Base-by-base conservation (phyloP, 2,888 invertebrate species). In the Maniola hyperantus region DNA sequence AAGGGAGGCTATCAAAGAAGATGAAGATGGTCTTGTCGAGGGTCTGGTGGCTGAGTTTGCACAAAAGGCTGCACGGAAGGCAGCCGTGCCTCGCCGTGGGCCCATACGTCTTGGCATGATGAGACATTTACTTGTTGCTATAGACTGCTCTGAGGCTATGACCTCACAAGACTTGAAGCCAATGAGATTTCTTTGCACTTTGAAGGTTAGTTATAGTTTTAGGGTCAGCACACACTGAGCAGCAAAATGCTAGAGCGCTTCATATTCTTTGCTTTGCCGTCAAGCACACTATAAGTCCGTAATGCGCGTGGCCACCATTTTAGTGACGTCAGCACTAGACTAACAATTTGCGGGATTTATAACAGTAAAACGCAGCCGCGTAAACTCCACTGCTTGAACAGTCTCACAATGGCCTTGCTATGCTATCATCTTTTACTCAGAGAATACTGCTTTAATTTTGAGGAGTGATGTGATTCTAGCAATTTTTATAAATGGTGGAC, bases 71-170 rank as follows among this genome's bases (percentile, higher is more conserved):
- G 97, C 98, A 0, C 93, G 97, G 42, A 96, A 96, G 81, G 93
- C 96, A 0, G 95, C 95, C 70, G 93, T 94, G 44, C 94, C 96
- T 53, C 95, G 96, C 71, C 93, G 94, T 69, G 94, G 95, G 8
- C 96, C 97, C 71, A 96, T 97, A 53, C 95, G 98, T 66, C 94
- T 99, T 42, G 99, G 99, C 46, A 99, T 99, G 98, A 99, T 99
- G 99, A 94, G 99, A 58, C 99, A 99, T 88, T 86, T 99, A 65
- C 97, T 96, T 80, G 88, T 99, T 2, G 95, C 99, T 26, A 88
- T 99, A 4, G 99, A 99, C 85, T 96, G 97, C 83, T 99, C 99
- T 0, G 97, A 97, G 79, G 95, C 98, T 1, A 99, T 99, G 99
- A 94, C 95, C 48, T 97, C 97, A 76, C 98, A 98, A 80, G 99